Percentiles rank a stretch among this genome's conserved stretches.
These are phyloP conservation scores for Furcula furcula DNA, from an alignment of 2,888 invertebrate genomes.

Conservation along the genomic window DNA sequence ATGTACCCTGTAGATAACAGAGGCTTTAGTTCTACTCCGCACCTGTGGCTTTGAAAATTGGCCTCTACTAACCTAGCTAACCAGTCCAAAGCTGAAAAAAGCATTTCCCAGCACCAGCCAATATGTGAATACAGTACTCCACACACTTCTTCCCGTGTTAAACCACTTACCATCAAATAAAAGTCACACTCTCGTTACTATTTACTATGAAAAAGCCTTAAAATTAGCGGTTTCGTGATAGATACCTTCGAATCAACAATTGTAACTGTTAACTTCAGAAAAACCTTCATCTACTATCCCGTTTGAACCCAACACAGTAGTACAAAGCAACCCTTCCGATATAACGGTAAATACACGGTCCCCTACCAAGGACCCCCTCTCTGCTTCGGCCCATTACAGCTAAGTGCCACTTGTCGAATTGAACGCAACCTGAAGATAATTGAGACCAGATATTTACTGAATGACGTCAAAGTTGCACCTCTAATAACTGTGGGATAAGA, in stretches of 20 bases:
- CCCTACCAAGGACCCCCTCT: slow-evolving; percentile 30
- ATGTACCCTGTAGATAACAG: no score
- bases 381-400: slow-evolving; percentile 55
- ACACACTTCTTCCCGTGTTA: no score
- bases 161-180: no score
- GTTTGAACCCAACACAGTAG: slow-evolving; percentile 33
- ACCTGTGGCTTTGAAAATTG: no score
- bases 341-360: slow-evolving; percentile 36
- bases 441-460: slow-evolving; percentile 58
- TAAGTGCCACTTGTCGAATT: slow-evolving; percentile 63
- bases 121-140: no score
- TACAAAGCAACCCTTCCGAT: slow-evolving; percentile 42
- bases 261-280: slow-evolving; percentile 28
- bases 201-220: no score
- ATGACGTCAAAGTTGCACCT: slow-evolving; percentile 36
- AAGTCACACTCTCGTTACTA: no score
- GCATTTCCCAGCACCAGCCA: no score
- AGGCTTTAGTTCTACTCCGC: no score
- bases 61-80: no score
- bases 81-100: no score
- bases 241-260: slow-evolving; percentile 28
- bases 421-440: slow-evolving; percentile 66
- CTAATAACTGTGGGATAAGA: slow-evolving; percentile 2
- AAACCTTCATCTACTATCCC: slow-evolving; percentile 17
- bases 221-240: no score